A percentile compares a stretch with the other conserved stretches of the same genome.
phyloP scores from a whole-genome alignment of 2,888 invertebrate species.

The Hydraecia micacea region DNA sequence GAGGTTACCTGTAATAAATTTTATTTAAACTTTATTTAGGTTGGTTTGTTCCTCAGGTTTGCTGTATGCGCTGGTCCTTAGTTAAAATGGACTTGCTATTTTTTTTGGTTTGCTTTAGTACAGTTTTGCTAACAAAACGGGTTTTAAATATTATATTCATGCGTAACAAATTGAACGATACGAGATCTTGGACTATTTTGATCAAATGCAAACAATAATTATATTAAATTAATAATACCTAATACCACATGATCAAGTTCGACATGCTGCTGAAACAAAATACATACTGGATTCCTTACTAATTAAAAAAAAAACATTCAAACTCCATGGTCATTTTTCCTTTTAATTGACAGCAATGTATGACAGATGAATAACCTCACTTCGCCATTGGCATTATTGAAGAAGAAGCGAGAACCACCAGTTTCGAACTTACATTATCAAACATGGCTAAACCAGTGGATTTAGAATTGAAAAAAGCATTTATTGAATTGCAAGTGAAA shows the following conservation, averaged over 20 bases:
- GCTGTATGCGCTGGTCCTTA: no score
- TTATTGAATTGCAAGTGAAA: conserved; percentile 95
- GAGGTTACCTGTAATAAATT: neutral
- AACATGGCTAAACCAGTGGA: conserved; percentile 89
- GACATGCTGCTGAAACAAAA: neutral
- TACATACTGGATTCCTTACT: neutral
- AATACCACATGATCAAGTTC: no score
- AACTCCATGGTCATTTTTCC: neutral
- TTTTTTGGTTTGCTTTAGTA: neutral
- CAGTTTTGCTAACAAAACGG: neutral
- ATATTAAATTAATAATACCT: no score
- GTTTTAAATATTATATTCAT: neutral
- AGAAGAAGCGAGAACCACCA: neutral
- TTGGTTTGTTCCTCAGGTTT: neutral
- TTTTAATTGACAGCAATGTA: neutral
- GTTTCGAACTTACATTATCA: neutral
- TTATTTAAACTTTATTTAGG: neutral
- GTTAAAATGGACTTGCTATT: neutral
- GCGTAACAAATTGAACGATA: neutral
- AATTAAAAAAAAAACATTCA: neutral
- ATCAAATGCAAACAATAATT: no score
- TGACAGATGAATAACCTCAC: conserved; percentile 34
- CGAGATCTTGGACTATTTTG: neutral
- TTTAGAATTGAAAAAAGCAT: conserved; percentile 93
- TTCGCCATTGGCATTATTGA: conserved; percentile 8